Percentiles rank a stretch among this genome's conserved stretches.
Evolutionary conservation across 2,888 invertebrate genomes (phyloP).

Genomic region (Apodemia duryi): DNA sequence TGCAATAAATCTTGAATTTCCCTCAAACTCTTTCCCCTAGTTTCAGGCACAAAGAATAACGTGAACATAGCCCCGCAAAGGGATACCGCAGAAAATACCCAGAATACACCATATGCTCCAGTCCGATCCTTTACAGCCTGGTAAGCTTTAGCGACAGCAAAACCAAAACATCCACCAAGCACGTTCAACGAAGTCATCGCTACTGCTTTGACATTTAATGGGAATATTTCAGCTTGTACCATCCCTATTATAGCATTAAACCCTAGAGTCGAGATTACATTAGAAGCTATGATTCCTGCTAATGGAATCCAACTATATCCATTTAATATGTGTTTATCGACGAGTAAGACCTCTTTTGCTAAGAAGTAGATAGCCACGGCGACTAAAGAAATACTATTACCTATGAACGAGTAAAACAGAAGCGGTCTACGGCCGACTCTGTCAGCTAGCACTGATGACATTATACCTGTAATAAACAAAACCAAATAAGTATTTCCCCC

Average conservation of each 20-base stretch:
- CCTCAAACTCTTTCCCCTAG: conserved; percentile 74
- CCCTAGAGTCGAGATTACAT: conserved; percentile 54
- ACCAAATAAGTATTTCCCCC: conserved; percentile 1
- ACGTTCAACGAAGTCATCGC: conserved; percentile 70
- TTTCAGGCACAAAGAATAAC: conserved; percentile 72
- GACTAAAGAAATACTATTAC: conserved; percentile 41
- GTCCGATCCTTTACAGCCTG: conserved; percentile 63
- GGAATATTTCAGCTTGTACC: conserved; percentile 73
- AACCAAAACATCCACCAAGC: conserved; percentile 66
- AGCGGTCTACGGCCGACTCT: conserved; percentile 66
- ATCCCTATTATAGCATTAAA: conserved; percentile 68
- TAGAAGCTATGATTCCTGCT: conserved; percentile 54
- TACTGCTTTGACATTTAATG: conserved; percentile 75
- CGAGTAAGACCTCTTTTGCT: conserved; percentile 42
- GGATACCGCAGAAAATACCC: conserved; percentile 61
- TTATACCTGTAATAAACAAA: conserved; percentile 46
- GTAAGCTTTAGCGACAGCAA: conserved; percentile 68
- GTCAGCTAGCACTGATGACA: conserved; percentile 53
- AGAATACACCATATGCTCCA: conserved; percentile 71
- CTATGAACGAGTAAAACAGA: conserved; percentile 57
- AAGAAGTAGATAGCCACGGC: conserved; percentile 57
- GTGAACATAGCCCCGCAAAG: conserved; percentile 70
- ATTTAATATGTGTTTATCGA: conserved; percentile 37
- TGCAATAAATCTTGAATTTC: conserved; percentile 76
- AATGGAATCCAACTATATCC: conserved; percentile 55